A percentile compares a stretch with the other conserved stretches of the same genome.
Evolutionary conservation across 1,140 invertebrate species (phyloP).

Genomic region (Gryllus bimaculatus): DNA sequence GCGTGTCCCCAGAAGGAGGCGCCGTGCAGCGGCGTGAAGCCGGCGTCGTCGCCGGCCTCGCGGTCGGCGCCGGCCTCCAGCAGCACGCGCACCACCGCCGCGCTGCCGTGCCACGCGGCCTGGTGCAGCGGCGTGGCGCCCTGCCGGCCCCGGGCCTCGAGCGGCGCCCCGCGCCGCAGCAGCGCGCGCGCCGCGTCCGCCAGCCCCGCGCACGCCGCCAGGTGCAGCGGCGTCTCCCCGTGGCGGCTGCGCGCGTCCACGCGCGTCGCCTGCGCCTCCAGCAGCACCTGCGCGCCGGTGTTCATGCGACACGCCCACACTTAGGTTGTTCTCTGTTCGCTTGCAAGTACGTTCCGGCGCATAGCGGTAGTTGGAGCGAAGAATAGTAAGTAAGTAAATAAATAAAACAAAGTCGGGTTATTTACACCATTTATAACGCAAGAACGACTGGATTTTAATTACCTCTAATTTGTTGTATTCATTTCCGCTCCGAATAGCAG

Average conservation of each 20-base stretch:
- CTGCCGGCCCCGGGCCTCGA: not conserved
- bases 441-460: too few relatives aligned
- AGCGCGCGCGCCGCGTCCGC: not conserved
- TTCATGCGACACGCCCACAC: too few relatives aligned
- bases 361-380: too few relatives aligned
- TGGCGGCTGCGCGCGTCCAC: not conserved
- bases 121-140: not conserved
- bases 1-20: not conserved
- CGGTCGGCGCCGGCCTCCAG: not conserved
- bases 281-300: not conserved
- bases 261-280: not conserved
- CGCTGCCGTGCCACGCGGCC: not conserved
- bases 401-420: too few relatives aligned
- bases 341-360: too few relatives aligned
- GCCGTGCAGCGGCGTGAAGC: not conserved
- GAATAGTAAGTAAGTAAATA: too few relatives aligned
- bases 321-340: too few relatives aligned
- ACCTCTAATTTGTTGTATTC: too few relatives aligned
- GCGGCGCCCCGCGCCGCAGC: too few relatives aligned
- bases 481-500: too few relatives aligned
- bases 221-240: not conserved
- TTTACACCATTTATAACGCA: too few relatives aligned
- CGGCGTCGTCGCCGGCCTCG: not conserved
- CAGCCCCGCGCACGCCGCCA: not conserved
- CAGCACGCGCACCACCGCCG: not conserved